phyloP scores from a whole-genome alignment of 2,888 invertebrate species.

The Argyra leucocephala region DNA sequence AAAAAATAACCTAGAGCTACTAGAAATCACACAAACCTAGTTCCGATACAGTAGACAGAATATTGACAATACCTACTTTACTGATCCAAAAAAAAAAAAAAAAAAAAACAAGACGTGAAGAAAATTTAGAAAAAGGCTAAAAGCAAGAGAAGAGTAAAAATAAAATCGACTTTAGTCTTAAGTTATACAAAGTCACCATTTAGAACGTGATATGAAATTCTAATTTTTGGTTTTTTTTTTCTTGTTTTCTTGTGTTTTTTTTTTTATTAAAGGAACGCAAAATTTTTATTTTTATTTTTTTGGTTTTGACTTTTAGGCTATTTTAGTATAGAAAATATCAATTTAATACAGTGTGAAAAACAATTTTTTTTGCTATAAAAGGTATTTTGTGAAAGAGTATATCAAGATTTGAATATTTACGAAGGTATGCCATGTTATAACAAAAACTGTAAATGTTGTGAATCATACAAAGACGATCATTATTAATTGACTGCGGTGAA shows the following conservation, averaged over 20 bases:
- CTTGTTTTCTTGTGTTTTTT: not conserved
- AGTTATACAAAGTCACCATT: constrained; percentile 4
- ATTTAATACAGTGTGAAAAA: too few relatives aligned
- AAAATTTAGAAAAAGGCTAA: not conserved
- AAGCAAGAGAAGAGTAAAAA: not conserved
- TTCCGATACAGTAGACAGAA: not conserved
- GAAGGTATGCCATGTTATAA: too few relatives aligned
- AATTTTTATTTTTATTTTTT: too few relatives aligned
- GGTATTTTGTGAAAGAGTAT: too few relatives aligned
- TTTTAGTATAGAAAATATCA: too few relatives aligned
- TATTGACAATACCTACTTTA: not conserved
- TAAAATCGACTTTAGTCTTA: not conserved
- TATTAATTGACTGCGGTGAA: too few relatives aligned
- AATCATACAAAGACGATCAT: too few relatives aligned
- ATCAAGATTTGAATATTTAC: too few relatives aligned
- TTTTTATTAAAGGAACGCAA: not conserved
- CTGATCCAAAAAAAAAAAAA: not conserved
- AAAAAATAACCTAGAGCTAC: not conserved
- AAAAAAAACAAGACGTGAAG: not conserved
- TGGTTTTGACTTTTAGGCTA: too few relatives aligned
- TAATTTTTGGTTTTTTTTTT: not conserved
- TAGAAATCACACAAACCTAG: not conserved
- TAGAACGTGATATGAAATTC: not conserved
- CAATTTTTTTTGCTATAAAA: too few relatives aligned
- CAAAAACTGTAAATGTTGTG: too few relatives aligned